Evolutionary conservation across 2,113 vertebrate species (phyloP).

Genomic region (Rattus rattus): DNA sequence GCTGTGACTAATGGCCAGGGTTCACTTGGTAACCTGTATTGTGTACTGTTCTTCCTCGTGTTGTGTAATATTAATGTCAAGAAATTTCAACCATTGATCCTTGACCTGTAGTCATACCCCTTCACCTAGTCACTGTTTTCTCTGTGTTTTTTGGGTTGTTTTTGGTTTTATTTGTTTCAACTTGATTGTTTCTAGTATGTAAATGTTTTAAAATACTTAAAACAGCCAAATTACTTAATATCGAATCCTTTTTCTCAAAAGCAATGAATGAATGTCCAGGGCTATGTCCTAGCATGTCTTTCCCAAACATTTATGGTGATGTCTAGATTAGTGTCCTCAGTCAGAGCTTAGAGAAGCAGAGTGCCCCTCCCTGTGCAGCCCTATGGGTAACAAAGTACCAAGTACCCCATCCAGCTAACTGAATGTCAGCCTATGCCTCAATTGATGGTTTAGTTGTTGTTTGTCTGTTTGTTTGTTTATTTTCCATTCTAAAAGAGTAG

Average conservation of each 20-base stretch:
- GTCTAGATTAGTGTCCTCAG: background rate
- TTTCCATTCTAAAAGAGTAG: background rate
- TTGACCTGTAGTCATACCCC: constrained; percentile 60
- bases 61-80: constrained; percentile 57
- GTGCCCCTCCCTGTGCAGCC: background rate
- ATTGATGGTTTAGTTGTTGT: background rate
- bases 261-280: background rate
- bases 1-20: constrained; percentile 76
- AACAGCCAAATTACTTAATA: background rate
- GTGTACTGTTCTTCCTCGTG: constrained; percentile 41
- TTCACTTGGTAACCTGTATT: constrained; percentile 57
- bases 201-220: background rate
- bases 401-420: background rate
- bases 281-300: background rate
- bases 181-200: background rate
- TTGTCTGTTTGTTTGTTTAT: background rate
- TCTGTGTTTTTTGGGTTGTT: background rate
- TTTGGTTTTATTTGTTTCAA: background rate
- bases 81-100: constrained; percentile 60
- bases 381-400: background rate
- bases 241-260: background rate
- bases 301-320: background rate
- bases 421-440: background rate
- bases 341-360: background rate
- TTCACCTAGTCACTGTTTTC: constrained; percentile 37